Evolutionary conservation across 2,797 vertebrate species (phyloP).

Genomic region (Sebastiscus albofasciatus): DNA sequence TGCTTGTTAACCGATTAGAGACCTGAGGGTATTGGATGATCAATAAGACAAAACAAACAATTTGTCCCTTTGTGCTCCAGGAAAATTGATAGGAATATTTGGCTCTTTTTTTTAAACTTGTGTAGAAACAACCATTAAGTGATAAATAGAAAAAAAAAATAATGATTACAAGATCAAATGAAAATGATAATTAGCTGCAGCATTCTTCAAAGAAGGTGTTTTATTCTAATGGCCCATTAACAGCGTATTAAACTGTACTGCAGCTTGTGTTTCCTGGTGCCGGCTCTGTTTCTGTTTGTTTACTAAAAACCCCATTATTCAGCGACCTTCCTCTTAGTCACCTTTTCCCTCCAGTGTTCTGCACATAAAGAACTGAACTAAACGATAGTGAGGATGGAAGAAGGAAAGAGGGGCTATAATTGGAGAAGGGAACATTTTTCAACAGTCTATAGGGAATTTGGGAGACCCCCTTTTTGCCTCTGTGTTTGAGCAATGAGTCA

Average conservation of each 20-base stretch:
- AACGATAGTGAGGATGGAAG: constrained; percentile 24
- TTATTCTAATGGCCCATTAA: background rate
- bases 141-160: background rate
- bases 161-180: background rate
- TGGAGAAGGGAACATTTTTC: constrained; percentile 49
- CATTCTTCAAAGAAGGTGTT: background rate
- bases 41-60: background rate
- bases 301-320: constrained; percentile 29
- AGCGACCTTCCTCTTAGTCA: constrained; percentile 51
- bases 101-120: background rate
- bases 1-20: background rate
- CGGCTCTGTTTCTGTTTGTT: constrained; percentile 43
- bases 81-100: background rate
- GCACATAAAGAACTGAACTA: constrained; percentile 5
- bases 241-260: background rate
- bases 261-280: background rate
- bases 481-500: constrained; percentile 65
- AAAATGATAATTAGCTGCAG: background rate
- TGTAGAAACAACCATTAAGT: background rate
- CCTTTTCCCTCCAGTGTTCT: constrained; percentile 43
- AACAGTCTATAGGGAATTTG: constrained; percentile 30
- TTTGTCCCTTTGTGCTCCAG: background rate
- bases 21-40: background rate
- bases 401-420: constrained; percentile 28
- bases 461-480: constrained; percentile 30